Conservation (phyloP, 2,888 invertebrate species). For the Cheilosia impressa region DNA sequence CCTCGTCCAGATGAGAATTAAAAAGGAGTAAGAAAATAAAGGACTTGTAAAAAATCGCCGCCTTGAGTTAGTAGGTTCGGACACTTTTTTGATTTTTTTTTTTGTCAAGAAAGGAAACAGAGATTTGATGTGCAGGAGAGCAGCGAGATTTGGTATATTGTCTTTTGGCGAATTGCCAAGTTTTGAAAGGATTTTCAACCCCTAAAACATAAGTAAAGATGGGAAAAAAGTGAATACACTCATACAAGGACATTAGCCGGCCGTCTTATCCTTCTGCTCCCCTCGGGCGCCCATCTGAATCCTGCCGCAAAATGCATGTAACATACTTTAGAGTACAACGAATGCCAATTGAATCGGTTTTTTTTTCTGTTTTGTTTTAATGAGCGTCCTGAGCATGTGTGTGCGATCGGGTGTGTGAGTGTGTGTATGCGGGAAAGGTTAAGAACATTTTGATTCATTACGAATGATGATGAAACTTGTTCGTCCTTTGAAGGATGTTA, state of each 20-base stretch:
- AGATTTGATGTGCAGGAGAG: slow-evolving; percentile 33
- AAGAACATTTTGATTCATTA: slow-evolving; percentile 72
- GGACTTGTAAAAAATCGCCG: slow-evolving; percentile 50
- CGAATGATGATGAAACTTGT: slow-evolving; percentile 66
- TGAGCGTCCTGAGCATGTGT: neutral
- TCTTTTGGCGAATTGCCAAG: slow-evolving; percentile 70
- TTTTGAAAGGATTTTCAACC: slow-evolving; percentile 70
- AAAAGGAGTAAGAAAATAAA: slow-evolving; percentile 41
- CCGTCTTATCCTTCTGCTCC: slow-evolving; percentile 37
- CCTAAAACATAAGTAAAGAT: slow-evolving; percentile 59
- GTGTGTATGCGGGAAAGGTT: slow-evolving; percentile 60
- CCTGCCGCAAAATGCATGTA: slow-evolving; percentile 73
- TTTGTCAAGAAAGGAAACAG: slow-evolving; percentile 14
- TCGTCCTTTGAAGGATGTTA: slow-evolving; percentile 66
- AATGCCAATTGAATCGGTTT: slow-evolving; percentile 70
- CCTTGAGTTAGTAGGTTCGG: slow-evolving; percentile 43
- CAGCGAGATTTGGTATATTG: slow-evolving; percentile 45
- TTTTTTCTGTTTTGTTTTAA: slow-evolving; percentile 6
- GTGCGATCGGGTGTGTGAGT: neutral
- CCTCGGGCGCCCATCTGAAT: slow-evolving; percentile 20
- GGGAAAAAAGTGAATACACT: slow-evolving; percentile 62
- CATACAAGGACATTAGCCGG: slow-evolving; percentile 74
- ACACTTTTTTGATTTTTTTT: slow-evolving; percentile 11
- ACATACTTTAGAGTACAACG: slow-evolving; percentile 75
- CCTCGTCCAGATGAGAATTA: slow-evolving; percentile 40